Base-by-base conservation (phyloP, 2,797 vertebrate genomes). In the Lacerta bilineata region DNA sequence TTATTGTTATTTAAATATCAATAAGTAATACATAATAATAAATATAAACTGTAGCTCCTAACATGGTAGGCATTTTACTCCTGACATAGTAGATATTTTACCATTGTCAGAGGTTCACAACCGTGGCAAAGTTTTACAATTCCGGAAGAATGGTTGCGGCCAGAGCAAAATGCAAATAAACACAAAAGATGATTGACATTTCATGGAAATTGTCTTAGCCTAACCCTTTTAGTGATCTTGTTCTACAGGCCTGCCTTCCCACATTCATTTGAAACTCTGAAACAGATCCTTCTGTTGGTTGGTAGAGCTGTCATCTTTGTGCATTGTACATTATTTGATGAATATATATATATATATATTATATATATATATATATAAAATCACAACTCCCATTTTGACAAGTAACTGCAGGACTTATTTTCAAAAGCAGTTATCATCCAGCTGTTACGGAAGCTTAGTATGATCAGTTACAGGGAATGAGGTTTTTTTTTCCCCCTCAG, bases 141-240 rank as follows among this genome's bases (percentile, higher is more conserved):
- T 83, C 41, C 10, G 25, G 39, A 69, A 82, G 36, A 50, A 46
- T 68, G 66, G 0, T 50, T 9, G 33, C 17, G 10, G 27, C 36
- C 41, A 86, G 66, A 55, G 27, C 66, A 87, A 87, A 87, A 61
- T 61, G 27, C 18, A 80, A 87, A 41, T 39, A 74, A 80, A 71
- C 23, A 29, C 5, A n/a, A 29, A 41, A 79, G 18, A 43, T n/a
- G 46, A 61, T n/a, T 80, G 25, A 41, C 68, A 80, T 15, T 33
- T 29, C 15, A 10, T 55, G 55, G 23, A 46, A 79, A 36, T 36
- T 69, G n/a, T 6, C n/a, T 36, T 55, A 33, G 13, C 6, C 41
- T 39, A 33, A 11, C 50, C 15, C n/a, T 2, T 36, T 80, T 61
- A 61, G 3, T 80, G 18, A 33, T 61, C 18, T n/a, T 76, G 15